A percentile compares a stretch with the other conserved stretches of the same genome.
Evolutionary conservation across 2,888 invertebrate genomes (phyloP).

Genomic region (Oscheius myriophilus): DNA sequence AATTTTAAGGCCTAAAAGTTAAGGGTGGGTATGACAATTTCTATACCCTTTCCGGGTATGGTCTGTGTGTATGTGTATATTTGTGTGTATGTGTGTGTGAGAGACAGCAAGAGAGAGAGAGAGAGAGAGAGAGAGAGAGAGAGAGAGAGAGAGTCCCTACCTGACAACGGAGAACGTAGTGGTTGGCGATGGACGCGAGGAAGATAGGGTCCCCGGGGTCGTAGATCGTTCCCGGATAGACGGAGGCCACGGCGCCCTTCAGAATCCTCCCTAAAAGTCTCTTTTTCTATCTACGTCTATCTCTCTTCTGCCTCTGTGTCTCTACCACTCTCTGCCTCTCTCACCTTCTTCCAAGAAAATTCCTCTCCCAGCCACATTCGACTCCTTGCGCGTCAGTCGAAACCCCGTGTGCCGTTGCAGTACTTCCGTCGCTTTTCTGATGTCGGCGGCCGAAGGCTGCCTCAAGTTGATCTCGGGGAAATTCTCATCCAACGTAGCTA

Average conservation of each 20-base stretch:
- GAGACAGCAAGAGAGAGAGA: background rate
- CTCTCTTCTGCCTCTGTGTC: no score
- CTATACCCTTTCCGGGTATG: no score
- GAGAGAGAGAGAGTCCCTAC: conserved; percentile 42
- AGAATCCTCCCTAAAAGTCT: conserved; percentile 19
- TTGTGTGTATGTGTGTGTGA: no score
- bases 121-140: conserved; percentile 2
- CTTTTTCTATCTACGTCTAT: background rate
- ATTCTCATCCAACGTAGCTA: conserved; percentile 2
- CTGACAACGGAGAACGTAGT: conserved; percentile 74
- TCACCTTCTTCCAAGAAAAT: conserved; percentile 22
- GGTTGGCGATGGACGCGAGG: conserved; percentile 73
- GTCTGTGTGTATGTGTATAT: no score
- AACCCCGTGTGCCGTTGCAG: conserved; percentile 14
- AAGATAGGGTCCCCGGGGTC: conserved; percentile 73
- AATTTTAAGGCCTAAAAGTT: no score
- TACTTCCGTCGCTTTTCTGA: background rate
- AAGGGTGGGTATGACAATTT: no score
- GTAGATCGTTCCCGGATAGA: conserved; percentile 73
- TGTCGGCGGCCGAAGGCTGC: background rate
- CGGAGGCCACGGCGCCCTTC: conserved; percentile 13
- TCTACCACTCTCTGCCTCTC: no score
- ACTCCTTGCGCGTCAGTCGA: conserved; percentile 10
- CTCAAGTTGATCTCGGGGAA: background rate
- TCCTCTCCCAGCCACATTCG: conserved; percentile 21